Base-by-base conservation (phyloP, 2,888 invertebrate genomes). In the Cryptosula pallasiana region DNA sequence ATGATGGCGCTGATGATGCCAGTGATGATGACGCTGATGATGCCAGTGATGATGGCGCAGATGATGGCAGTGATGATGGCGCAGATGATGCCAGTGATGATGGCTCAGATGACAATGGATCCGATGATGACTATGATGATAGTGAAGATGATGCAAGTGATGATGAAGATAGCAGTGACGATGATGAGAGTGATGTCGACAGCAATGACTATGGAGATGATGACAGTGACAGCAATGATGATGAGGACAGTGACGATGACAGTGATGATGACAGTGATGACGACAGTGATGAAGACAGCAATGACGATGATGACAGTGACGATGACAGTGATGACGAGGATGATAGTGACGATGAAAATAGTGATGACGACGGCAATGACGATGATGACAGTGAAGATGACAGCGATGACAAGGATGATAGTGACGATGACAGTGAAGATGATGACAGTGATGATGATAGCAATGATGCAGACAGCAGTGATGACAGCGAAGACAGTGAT, bases 361-460 rank as follows among this genome's bases (percentile, higher is more conserved):
- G 20, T 45, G 45, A 45, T 20, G 20, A 45, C 20, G 45, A 45
- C 5, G 45, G 20, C 45, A 13, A 5, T 45, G 20, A 5, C 5
- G 63, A 32, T 2, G 63, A 32, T 63, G 32, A 63, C 13, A 63
- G 63, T n/a, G n/a, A 63, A 13, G 63, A 27, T 16, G 63, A 63
- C n/a, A 27, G 32, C 32, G 32, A 32, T 32, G 27, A 57, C 20
- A 25, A 25, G 13, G n/a, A 25, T 57, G 57, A 25, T 23, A 25
- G 5, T 57, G 25, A 23, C 57, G 57, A 23, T 25, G 25, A 73
- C 72, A 72, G 57, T 73, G 57, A 73, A 72, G 72, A 74, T 73
- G 73, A 72, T 74, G 77, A 75, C 74, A 75, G 75, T 75, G 74
- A 76, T 75, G 75, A 73, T 76, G 76, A 73, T 74, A 72, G 75